These are phyloP conservation scores for Microdon myrmicae DNA, from an alignment of 2,888 invertebrate species.

Conservation along the genomic window DNA sequence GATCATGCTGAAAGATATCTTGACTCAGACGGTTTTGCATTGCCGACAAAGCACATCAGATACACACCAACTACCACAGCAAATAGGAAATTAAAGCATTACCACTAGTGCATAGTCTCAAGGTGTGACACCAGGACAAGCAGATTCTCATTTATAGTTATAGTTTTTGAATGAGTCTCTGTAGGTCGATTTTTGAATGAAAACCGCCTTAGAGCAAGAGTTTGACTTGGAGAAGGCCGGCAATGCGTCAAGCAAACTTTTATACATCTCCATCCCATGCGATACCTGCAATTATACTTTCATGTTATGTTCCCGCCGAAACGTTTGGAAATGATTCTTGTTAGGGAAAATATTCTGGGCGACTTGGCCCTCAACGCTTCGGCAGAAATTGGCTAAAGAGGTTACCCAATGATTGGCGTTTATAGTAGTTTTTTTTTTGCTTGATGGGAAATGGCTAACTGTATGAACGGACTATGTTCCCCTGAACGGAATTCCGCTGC, in stretches of 20 bases:
- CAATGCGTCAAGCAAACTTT: conserved; percentile 1
- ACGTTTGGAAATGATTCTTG: conserved; percentile 34
- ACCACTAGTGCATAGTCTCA: conserved; percentile 23
- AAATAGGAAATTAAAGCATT: not conserved
- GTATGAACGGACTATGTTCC: conserved; percentile 34
- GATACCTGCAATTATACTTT: conserved; percentile 24
- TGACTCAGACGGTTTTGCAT: conserved; percentile 15
- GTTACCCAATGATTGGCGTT: conserved; percentile 45
- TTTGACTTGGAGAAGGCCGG: not conserved
- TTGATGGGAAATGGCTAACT: conserved; percentile 42
- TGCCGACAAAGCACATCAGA: conserved; percentile 16
- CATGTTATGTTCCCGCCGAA: not conserved
- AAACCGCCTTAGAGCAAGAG: conserved; percentile 19
- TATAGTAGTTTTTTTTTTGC: conserved; percentile 41
- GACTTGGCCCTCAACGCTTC: conserved; percentile 18
- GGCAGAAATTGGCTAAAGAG: conserved; percentile 41
- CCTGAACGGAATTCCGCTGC: conserved; percentile 25
- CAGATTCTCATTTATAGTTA: conserved; percentile 13
- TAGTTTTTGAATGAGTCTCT: conserved; percentile 49
- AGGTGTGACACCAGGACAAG: conserved; percentile 29
- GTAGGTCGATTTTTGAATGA: conserved; percentile 50
- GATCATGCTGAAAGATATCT: conserved; percentile 11
- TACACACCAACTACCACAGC: conserved; percentile 13
- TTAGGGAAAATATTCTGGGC: conserved; percentile 26
- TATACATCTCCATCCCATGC: conserved; percentile 14